Evolutionary conservation across 1,140 invertebrate species (phyloP).

Genomic region (Hylaeus volcanicus): DNA sequence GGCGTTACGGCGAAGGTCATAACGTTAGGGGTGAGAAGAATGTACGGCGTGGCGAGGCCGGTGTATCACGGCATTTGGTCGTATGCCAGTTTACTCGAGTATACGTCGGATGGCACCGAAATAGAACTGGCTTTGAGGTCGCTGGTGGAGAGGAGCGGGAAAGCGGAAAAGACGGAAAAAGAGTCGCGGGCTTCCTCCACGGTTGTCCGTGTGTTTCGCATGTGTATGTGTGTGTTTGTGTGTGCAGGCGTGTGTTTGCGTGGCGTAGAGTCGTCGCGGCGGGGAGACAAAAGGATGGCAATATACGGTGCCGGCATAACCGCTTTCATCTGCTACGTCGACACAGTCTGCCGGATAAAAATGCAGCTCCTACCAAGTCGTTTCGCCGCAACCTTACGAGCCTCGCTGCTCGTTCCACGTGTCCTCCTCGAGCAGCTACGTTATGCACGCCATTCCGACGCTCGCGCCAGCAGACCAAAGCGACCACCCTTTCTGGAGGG

Average conservation of each 20-base stretch:
- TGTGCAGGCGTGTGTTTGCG: not conserved
- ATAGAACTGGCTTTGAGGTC: slow-evolving; percentile 70
- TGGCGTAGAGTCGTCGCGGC: slow-evolving; percentile 39
- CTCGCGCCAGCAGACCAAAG: slow-evolving; percentile 13
- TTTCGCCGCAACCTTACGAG: slow-evolving; percentile 65
- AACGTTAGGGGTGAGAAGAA: slow-evolving; percentile 58
- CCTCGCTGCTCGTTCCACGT: slow-evolving; percentile 51
- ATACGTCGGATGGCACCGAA: slow-evolving; percentile 63
- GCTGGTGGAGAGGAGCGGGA: slow-evolving; percentile 40
- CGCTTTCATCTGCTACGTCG: slow-evolving; percentile 72
- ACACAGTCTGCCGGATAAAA: slow-evolving; percentile 63
- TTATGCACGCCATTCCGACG: slow-evolving; percentile 47
- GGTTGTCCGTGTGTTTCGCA: not conserved
- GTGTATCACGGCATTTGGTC: slow-evolving; percentile 69
- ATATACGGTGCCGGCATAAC: slow-evolving; percentile 65
- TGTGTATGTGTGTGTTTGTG: too few species aligned
- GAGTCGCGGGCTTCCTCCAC: not conserved
- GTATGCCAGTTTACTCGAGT: slow-evolving; percentile 68
- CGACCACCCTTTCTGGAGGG: not conserved
- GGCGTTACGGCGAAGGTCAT: slow-evolving; percentile 51
- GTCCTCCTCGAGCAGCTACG: slow-evolving; percentile 47
- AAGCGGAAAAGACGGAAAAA: slow-evolving; percentile 46
- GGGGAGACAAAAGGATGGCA: slow-evolving; percentile 68
- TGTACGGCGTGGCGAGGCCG: slow-evolving; percentile 53
- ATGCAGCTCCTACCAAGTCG: slow-evolving; percentile 66